phyloP scores from a whole-genome alignment of 2,113 vertebrate genomes.

The Serinus canaria region DNA sequence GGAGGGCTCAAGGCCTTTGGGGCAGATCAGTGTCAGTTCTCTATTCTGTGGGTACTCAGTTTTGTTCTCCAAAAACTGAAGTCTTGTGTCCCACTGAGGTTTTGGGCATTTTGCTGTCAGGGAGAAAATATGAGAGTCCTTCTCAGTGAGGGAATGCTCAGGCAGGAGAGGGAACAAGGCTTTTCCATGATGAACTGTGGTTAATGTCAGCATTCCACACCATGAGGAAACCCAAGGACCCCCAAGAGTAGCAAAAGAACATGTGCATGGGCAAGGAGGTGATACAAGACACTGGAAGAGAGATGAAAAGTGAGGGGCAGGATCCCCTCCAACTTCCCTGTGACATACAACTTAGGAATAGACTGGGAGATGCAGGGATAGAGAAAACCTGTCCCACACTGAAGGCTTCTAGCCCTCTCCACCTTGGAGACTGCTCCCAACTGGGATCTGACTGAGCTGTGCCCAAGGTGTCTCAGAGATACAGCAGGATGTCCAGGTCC shows the following conservation, averaged over 20 bases:
- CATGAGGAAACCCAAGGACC: neutral
- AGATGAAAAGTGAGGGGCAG: neutral
- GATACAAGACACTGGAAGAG: neutral
- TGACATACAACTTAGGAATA: neutral
- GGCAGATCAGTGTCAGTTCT: neutral
- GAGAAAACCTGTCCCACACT: neutral
- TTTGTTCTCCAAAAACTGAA: accelerated
- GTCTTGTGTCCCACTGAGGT: neutral
- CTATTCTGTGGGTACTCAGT: accelerated
- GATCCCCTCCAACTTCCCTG: neutral
- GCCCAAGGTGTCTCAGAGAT: neutral
- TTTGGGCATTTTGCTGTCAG: neutral
- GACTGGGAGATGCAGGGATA: neutral
- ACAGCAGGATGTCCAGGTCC: accelerated
- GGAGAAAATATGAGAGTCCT: neutral
- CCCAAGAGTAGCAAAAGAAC: neutral
- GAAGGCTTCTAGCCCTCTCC: neutral
- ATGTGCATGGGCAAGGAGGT: neutral
- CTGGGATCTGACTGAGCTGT: neutral
- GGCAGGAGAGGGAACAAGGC: neutral
- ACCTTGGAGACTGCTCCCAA: neutral
- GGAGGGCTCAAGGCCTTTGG: neutral
- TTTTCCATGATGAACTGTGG: neutral
- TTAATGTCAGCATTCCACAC: neutral
- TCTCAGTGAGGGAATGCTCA: neutral